Evolutionary conservation across 2,888 invertebrate genomes (phyloP), one percentile per base, ranked within the genome.

Genomic region (Polymixis flavicincta): DNA sequence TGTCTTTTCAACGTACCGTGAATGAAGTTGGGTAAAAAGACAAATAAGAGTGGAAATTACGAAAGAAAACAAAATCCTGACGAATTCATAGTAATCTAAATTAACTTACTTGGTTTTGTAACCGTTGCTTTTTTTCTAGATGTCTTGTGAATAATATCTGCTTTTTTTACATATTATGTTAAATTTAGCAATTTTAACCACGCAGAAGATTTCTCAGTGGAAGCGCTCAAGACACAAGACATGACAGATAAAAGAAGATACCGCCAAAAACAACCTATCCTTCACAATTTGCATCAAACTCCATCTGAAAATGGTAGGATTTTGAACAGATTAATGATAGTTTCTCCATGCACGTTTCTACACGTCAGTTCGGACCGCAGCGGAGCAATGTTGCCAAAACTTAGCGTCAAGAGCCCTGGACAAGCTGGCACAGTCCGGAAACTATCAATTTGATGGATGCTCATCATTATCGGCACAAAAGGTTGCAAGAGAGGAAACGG

Each of bases 301-400:
- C 13, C 65, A 61, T n/a, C 48, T 37, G 57, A 45, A 22, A 71
- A 22, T 61, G 25, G 4, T 54, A 50, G 19, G n/a, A 48, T 59
- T 59, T 55, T 32, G 25, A 66, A 19, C 17, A 76, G 48, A 76
- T 80, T 59, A 60, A 68, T 60, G 48, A 54, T n/a, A 69, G 52
- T 59, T 57, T 14, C 11, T 48, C 3, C 14, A 45, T 60, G n/a
- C 14, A 66, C 52, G 64, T 11, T 50, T n/a, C 45, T 28, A 17
- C n/a, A 61, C n/a, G 55, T 19, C 45, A 68, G 54, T 25, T 42
- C 5, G 22, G 22, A 32, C 48, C 54, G 22, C 48, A 37, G 45
- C 14, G 6, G 59, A 37, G 32, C 57, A 69, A 5, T 73, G 32
- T 65, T 82, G 72, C 61, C 73, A 66, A 80, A 72, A 80, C 73